Evolutionary conservation across 2,113 vertebrate species (phyloP), one percentile per base, ranked within the genome.

Genomic region (Proterorhinus semilunaris): DNA sequence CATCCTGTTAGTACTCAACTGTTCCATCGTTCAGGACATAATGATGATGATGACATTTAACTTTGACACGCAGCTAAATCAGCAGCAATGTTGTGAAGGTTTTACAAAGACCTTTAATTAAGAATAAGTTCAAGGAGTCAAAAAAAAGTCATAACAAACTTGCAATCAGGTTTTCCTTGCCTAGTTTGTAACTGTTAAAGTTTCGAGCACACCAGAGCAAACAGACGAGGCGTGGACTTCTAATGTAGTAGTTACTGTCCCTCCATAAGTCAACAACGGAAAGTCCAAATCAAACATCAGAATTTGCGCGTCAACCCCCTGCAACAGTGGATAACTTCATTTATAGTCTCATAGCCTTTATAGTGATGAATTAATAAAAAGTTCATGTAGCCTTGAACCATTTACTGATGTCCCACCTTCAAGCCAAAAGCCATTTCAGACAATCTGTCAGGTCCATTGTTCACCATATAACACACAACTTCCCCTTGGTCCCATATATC

Each of bases 391-490:
- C 72, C 16, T 69, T 70, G 50, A 72, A 57, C 51, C 42, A 59
- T 0, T 17, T 51, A 49, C 45, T 51, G 4, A 6, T n/a, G 71
- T 83, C 58, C 12, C 6, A 10, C 70, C 42, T 43, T 64, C 74
- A 61, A 4, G 72, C 57, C 59, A 51, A 27, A 61, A 63, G 16
- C 51, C 65, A 46, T 81, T 9, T 59, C 62, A 61, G 65, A 59
- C 57, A 79, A 45, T 68, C 66, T 3, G 50, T 69, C 74, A 69
- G 49, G 16, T 43, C 70, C 72, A 88, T 89, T 91, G 88, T 90
- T 88, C 75, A 68, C 68, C 54, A 53, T 80, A 74, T 87, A 76
- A 69, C 55, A 71, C 54, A 67, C 44, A 76, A 82, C 68, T 48
- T 82, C 80, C 65, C 55, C 61, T 64, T 46, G 69, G 76, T 66